Evolutionary conservation across 1,140 invertebrate genomes (phyloP), one percentile per base, ranked within the genome.

Genomic region (Archegozetes longisetosus): DNA sequence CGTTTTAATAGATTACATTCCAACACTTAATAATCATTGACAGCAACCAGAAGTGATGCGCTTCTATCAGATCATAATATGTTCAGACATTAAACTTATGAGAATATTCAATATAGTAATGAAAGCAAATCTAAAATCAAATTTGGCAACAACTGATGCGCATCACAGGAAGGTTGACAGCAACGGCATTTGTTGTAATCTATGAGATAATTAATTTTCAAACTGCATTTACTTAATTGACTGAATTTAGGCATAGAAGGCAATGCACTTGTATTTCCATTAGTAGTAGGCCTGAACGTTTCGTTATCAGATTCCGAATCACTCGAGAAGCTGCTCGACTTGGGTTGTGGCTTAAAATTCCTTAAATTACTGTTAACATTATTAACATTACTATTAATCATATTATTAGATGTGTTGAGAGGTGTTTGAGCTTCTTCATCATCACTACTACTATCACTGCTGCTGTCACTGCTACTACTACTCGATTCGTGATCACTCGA

Each of bases 221-320:
- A n/a, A 20, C 23, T 24, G n/a, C 40, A 67, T 64, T 66, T 64
- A 67, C 66, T 67, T 47, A 67, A 47, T 46, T 62, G 64, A 56
- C 58, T 66, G 32, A 66, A 65, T 60, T 66, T 66, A 47, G 66
- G 65, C 66, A 67, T 67, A 6, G 32, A 40, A 9, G 32, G 32
- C 32, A 26, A 59, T 61, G 17, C 32, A 40, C 6, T 9, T 40
- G 32, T 40, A 40, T 40, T 40, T 6, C 32, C 32, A 40, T 40
- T 40, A 40, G 6, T 40, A 9, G 32, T 17, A 40, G 6, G 6
- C 6, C 17, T 6, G 6, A 9, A 9, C 6, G 32, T 9, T 40
- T 6, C 17, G 17, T 40, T 40, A 40, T 40, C 32, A 17, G 32
- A 40, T 17, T 40, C 32, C 6, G 6, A 40, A 6, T 40, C 32